A percentile compares a stretch with the other conserved stretches of the same genome.
Conservation (phyloP, 2,888 invertebrate genomes). For the Chymomyza amoena region DNA sequence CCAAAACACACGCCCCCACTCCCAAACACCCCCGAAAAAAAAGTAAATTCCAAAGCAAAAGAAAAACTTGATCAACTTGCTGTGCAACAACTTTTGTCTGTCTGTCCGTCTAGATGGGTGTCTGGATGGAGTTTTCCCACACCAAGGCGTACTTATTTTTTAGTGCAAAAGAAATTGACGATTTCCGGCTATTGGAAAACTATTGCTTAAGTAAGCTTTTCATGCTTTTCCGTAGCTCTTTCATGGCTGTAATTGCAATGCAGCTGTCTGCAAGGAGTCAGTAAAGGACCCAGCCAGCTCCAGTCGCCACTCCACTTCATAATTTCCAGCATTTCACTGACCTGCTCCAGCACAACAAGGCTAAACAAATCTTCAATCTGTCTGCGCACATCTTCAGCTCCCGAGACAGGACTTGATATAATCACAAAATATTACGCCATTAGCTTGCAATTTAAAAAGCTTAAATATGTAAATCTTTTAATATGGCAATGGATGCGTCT, state of each 20-base stretch:
- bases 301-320: background rate
- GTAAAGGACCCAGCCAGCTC: constrained; percentile 1
- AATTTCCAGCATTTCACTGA: background rate
- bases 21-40: constrained; percentile 17
- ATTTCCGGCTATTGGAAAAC: constrained; percentile 34
- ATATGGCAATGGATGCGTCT: constrained; percentile 57
- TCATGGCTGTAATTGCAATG: background rate
- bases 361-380: background rate
- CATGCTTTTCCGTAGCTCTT: background rate
- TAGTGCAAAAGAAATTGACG: constrained; percentile 37
- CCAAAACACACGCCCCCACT: background rate
- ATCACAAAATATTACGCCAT: constrained; percentile 59
- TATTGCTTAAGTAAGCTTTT: constrained; percentile 12
- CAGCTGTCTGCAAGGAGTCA: background rate
- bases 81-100: constrained; percentile 24
- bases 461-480: constrained; percentile 68
- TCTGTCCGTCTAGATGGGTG: constrained; percentile 19
- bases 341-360: background rate
- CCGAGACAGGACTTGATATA: constrained; percentile 20
- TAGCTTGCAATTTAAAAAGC: constrained; percentile 53
- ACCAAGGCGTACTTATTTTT: constrained; percentile 3
- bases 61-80: constrained; percentile 54
- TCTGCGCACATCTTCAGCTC: background rate
- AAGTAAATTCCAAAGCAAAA: constrained; percentile 42
- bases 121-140: constrained; percentile 35